Evolutionary conservation across 2,888 invertebrate genomes (phyloP).

Genomic region (Myopa testacea): DNA sequence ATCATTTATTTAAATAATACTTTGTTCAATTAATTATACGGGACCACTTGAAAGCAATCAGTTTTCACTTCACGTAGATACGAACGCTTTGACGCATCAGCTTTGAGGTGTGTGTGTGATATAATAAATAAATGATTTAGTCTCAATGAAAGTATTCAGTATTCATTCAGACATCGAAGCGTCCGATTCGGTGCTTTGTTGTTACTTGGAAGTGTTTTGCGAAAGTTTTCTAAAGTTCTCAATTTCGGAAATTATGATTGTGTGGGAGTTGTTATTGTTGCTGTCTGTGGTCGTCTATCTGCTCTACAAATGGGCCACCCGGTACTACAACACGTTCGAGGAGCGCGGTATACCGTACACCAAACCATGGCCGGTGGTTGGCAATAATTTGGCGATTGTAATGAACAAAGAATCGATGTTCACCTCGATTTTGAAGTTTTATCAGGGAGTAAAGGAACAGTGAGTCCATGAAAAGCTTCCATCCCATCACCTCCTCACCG

Average conservation of each 20-base stretch:
- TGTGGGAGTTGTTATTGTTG: conserved; percentile 45
- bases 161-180: background rate
- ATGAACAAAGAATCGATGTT: conserved; percentile 45
- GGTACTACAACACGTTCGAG: conserved; percentile 48
- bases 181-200: background rate
- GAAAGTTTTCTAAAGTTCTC: background rate
- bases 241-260: background rate
- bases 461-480: conserved; percentile 34
- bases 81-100: background rate
- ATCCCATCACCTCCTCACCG: background rate
- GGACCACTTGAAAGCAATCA: background rate
- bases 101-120: too few species aligned
- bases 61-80: background rate
- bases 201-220: background rate
- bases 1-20: too few species aligned
- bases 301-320: conserved; percentile 52
- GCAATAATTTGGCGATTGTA: conserved; percentile 46
- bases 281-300: conserved; percentile 40
- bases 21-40: too few species aligned
- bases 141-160: background rate
- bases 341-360: conserved; percentile 48
- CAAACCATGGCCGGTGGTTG: conserved; percentile 49
- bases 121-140: background rate
- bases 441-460: conserved; percentile 42
- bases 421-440: conserved; percentile 41